Base-by-base conservation (phyloP, 2,888 invertebrate genomes). In the Dolichopus griseipennis region DNA sequence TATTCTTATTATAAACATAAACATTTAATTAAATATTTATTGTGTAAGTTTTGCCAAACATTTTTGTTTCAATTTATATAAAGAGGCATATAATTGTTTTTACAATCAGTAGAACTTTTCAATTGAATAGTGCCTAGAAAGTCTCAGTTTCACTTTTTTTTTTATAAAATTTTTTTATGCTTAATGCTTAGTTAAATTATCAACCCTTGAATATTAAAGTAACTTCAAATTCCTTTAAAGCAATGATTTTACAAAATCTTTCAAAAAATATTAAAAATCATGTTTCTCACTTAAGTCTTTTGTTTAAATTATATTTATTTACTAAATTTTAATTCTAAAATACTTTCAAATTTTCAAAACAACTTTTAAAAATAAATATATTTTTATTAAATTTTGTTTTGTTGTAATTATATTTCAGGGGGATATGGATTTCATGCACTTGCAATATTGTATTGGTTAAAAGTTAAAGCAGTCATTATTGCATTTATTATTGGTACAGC, bases 401-500 rank as follows among this genome's bases (percentile, higher is more conserved):
- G 1, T 37, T 37, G 21, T 4, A 41, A 21, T 64, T 20, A 33
- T 68, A 27, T 72, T 72, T 18, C 33, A 75, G 76, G 77, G 70
- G 70, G 77, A 22, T 79, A 78, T 76, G 79, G 76, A 18, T 71
- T 75, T 65, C 74, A 75, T 66, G 76, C 79, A 2, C 67, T 81
- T 68, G 79, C 77, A 0, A 76, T 80, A 66, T 76, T 80, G 41
- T 81, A 79, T 67, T 78, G 78, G 76, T 73, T 81, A 21, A 81
- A 81, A 73, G 76, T 81, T 27, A 81, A 81, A 71, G 74, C 80
- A 33, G 75, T 80, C 0, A 75, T 81, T 43, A 78, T 79, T 9
- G 76, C 78, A 22, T 80, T 80, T 73, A 75, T 81, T 70, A 73
- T 81, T 67, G 81, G 80, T 34, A 78, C 78, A 37, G 79, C 80